These are phyloP conservation scores for Tribolium castaneum DNA, from an alignment of 1,140 invertebrate genomes.

Conservation along the genomic window DNA sequence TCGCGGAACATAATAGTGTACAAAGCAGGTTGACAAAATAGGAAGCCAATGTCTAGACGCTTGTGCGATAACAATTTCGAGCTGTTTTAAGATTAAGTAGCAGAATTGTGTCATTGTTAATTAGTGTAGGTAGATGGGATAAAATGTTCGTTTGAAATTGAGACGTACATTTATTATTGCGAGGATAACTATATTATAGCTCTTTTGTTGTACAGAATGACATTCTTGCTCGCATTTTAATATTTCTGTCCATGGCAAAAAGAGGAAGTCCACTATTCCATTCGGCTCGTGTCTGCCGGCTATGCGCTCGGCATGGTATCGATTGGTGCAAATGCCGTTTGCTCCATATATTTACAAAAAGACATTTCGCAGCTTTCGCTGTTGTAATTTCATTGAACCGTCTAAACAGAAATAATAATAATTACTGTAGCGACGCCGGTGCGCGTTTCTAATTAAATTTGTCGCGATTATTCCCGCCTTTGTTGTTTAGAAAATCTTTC, in stretches of 20 bases:
- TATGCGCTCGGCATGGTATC: background rate
- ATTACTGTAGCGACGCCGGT: slow-evolving; percentile 26
- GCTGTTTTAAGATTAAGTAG: background rate
- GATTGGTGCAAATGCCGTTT: background rate
- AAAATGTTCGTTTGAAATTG: background rate
- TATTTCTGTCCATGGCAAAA: background rate
- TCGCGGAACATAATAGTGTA: background rate
- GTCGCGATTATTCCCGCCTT: slow-evolving; percentile 47
- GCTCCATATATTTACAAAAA: background rate
- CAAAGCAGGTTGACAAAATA: background rate
- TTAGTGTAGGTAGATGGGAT: background rate
- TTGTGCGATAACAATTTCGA: background rate
- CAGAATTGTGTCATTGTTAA: background rate
- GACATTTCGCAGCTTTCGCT: background rate
- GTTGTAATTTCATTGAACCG: slow-evolving; percentile 14
- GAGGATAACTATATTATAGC: background rate
- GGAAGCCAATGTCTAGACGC: background rate
- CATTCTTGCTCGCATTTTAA: background rate
- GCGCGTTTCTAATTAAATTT: slow-evolving; percentile 49
- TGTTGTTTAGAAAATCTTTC: slow-evolving; percentile 24
- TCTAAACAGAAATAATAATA: slow-evolving; percentile 32
- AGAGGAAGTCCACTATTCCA: background rate
- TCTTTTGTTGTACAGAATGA: background rate
- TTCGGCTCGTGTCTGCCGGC: background rate
- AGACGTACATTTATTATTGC: background rate